These are phyloP conservation scores for Capitella teleta DNA, from an alignment of 1,140 invertebrate species.

Conservation along the genomic window DNA sequence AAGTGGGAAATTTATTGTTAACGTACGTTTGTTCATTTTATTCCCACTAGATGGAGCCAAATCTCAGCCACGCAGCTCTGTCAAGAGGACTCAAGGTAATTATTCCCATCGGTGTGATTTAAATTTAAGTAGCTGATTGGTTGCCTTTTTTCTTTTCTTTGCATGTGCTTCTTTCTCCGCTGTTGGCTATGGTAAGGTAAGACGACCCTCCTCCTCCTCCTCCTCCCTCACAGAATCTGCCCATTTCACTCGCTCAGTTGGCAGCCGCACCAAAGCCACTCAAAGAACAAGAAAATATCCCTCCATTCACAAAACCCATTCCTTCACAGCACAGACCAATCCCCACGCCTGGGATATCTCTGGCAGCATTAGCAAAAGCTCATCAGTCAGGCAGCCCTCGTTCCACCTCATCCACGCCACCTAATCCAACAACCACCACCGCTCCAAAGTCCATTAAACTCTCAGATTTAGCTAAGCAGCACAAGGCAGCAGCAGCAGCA, in stretches of 20 bases:
- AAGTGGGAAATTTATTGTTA: too few relatives aligned
- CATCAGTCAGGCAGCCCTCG: background rate
- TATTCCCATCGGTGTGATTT: background rate
- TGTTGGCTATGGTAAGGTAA: slow-evolving; percentile 36
- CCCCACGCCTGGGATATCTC: background rate
- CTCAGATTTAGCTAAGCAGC: background rate
- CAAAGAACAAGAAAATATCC: background rate
- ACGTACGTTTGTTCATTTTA: too few relatives aligned
- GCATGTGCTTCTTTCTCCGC: slow-evolving; percentile 11
- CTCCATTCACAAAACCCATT: background rate
- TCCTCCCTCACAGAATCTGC: background rate
- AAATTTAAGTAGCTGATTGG: slow-evolving; percentile 12
- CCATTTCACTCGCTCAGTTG: too few relatives aligned
- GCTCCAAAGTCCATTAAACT: background rate
- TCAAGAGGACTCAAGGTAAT: too few relatives aligned
- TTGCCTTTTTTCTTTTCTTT: slow-evolving; percentile 22
- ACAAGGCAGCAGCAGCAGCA: background rate
- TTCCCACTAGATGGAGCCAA: too few relatives aligned
- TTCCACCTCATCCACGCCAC: background rate
- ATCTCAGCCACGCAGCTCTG: too few relatives aligned
- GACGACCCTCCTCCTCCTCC: slow-evolving; percentile 17
- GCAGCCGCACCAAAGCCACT: too few relatives aligned
- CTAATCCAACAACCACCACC: background rate
- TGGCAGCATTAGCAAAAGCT: background rate
- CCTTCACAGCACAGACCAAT: background rate